Base-by-base conservation (phyloP, 2,113 vertebrate species). In the Bubo blakistoni region DNA sequence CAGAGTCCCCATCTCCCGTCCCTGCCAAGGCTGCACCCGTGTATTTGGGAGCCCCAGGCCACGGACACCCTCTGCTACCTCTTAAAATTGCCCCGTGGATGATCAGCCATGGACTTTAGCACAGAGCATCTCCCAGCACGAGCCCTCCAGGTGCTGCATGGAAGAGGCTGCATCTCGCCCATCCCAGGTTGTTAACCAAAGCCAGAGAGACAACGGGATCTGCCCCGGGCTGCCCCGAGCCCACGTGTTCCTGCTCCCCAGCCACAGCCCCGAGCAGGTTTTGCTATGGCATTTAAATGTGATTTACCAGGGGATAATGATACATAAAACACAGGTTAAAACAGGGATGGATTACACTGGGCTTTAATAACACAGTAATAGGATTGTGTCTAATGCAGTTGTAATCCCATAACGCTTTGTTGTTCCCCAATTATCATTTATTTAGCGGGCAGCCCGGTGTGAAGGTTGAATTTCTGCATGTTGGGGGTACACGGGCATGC, bases 241-340 rank as follows among this genome's bases (percentile, higher is more conserved):
- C 84, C 84, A 89, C 38, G 5, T 5, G 2, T 51, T 72, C 77
- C 92, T 24, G 83, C 65, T 74, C 61, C 59, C 78, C 82, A 61
- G 65, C 59, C 3, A 0, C 93, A 54, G 65, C 86, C 65, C 77
- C 9, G 1, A 46, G 90, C 90, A 38, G 66, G 72, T 63, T 78
- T 66, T 20, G 19, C 63, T 70, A 18, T 2, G 55, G 69, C 81
- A 79, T 85, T 89, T 47, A 44, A 89, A 94, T 40, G 47, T 86
- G 82, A 90, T 95, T 94, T 94, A 73, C 89, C 49, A 3, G 57
- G 82, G 87, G 89, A 91, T 96, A 87, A 92, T 40, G 91, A 79
- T 81, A 63, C 81, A 36, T 74, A 84, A 95, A 95, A 32, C 88
- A 79, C 71, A 67, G 85, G 90, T 92, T 92, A 63, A 95, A 42